Percentiles rank a stretch among this genome's conserved stretches.
phyloP scores from a whole-genome alignment of 2,113 vertebrate species.

The Chionodraco myersi region DNA sequence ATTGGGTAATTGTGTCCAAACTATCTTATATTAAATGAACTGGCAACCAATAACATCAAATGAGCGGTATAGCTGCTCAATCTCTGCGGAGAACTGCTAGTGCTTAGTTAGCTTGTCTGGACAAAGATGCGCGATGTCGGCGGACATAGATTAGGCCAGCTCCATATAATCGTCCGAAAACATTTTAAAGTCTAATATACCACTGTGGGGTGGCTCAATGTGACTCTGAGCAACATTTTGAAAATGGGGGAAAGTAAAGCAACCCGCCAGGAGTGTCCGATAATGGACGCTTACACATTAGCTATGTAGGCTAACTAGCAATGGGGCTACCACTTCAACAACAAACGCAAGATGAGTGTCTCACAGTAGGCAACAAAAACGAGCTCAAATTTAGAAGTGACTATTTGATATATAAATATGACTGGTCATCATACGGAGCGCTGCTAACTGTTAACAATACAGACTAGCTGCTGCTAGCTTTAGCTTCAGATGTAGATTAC shows the following conservation, averaged over 20 bases:
- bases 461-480: not conserved
- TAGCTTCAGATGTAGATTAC: not conserved
- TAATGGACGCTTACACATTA: constrained; percentile 25
- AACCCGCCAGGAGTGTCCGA: constrained; percentile 32
- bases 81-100: too few relatives aligned
- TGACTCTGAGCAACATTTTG: not conserved
- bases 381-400: not conserved
- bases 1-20: not conserved
- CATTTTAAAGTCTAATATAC: fast-evolving
- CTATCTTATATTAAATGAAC: too few relatives aligned
- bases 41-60: too few relatives aligned
- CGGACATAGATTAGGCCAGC: not conserved
- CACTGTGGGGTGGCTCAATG: fast-evolving
- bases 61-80: too few relatives aligned
- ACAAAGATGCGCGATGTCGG: not conserved
- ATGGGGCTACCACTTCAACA: not conserved
- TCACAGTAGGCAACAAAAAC: not conserved
- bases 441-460: constrained; percentile 6
- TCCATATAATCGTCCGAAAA: not conserved
- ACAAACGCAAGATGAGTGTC: not conserved
- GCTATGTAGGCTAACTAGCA: constrained; percentile 17
- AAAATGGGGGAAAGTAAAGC: not conserved
- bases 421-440: not conserved
- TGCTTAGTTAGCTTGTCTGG: not conserved
- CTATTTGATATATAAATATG: fast-evolving